Evolutionary conservation across 2,797 vertebrate genomes (phyloP).

Genomic region (Eulemur rubriventer): DNA sequence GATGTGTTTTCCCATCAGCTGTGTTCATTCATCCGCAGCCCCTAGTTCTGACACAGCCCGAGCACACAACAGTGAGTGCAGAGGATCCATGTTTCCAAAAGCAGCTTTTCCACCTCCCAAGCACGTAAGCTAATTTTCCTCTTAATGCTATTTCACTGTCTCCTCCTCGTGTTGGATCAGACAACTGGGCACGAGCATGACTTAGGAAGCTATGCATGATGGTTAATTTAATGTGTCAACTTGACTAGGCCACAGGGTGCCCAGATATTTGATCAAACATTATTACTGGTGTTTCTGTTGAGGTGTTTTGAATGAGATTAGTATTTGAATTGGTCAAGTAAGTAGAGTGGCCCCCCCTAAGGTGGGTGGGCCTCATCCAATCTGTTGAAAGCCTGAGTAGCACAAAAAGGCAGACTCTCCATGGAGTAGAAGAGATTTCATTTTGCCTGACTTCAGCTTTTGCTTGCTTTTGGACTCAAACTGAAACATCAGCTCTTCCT

Average conservation of each 20-base stretch:
- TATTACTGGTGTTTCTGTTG: background rate
- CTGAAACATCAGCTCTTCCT: background rate
- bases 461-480: background rate
- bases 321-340: background rate
- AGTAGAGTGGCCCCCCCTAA: background rate
- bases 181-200: background rate
- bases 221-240: background rate
- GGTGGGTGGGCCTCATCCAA: background rate
- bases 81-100: background rate
- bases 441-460: background rate
- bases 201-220: background rate
- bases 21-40: too few relatives aligned
- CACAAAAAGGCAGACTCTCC: background rate
- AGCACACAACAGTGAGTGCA: rapidly evolving
- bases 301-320: background rate
- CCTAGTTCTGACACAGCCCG: background rate
- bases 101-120: too few relatives aligned
- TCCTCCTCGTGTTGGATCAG: background rate
- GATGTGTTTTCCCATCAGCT: background rate
- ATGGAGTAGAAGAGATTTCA: background rate
- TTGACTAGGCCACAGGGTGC: background rate
- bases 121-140: background rate
- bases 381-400: background rate
- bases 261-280: background rate
- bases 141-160: background rate